Conservation (phyloP, 2,888 invertebrate species). For the Eupithecia subfuscata region DNA sequence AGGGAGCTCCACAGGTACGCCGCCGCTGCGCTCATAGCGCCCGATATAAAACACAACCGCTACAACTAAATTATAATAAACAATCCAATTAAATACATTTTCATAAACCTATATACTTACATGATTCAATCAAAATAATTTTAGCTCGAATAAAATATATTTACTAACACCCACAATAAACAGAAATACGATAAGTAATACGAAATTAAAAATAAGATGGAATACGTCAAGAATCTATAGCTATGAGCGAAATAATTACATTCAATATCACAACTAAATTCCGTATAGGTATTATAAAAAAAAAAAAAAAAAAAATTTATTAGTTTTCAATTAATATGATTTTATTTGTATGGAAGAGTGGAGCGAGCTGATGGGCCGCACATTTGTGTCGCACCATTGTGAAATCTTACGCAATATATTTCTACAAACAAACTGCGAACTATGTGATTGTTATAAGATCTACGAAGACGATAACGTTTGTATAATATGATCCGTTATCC, state of each 20-base stretch:
- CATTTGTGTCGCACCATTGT: neutral
- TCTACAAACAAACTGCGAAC: too few species aligned
- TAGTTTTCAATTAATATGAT: neutral
- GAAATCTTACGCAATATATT: neutral
- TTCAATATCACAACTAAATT: slow-evolving; percentile 20
- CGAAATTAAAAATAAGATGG: slow-evolving; percentile 17
- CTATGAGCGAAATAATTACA: slow-evolving; percentile 15
- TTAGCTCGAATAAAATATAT: slow-evolving; percentile 20
- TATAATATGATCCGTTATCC: slow-evolving; percentile 27
- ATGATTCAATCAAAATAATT: slow-evolving; percentile 23
- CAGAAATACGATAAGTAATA: slow-evolving; percentile 11
- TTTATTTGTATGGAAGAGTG: neutral
- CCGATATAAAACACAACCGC: neutral
- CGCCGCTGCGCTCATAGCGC: neutral
- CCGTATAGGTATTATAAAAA: neutral
- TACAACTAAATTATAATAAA: slow-evolving; percentile 34
- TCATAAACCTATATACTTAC: slow-evolving; percentile 20
- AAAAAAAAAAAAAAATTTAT: neutral
- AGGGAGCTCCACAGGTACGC: neutral
- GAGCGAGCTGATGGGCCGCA: neutral
- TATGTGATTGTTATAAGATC: neutral
- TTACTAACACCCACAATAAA: slow-evolving; percentile 21
- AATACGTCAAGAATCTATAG: slow-evolving; percentile 19
- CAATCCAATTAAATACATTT: slow-evolving; percentile 37
- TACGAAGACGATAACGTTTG: slow-evolving; percentile 17